Base-by-base conservation (phyloP, 2,888 invertebrate species). In the Pterobdella sp. region DNA sequence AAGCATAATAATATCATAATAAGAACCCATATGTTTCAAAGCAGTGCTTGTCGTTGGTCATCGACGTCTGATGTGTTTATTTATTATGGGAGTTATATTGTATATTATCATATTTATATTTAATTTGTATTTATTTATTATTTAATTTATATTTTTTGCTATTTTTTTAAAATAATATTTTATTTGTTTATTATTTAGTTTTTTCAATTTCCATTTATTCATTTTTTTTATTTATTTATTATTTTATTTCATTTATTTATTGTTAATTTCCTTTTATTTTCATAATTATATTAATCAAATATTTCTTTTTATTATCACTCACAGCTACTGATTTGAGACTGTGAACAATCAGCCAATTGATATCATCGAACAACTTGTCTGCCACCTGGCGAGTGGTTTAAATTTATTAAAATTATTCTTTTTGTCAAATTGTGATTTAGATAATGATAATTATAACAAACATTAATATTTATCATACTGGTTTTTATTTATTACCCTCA, bases 281-380 rank as follows among this genome's bases (percentile, higher is more conserved):
- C 31, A 4, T n/a, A 26, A 42, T 42, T 42, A 7, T 42, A 14
- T 18, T 14, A 18, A 7, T 18, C 18, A 14, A 42, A 42, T 14
- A 42, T 7, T 42, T 18, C 42, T 42, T 42, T 42, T 18, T 14
- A 7, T 18, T 18, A 42, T 18, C 42, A 80, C 83, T 81, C 77
- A 93, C 92, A 4, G 92, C 89, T 0, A 94, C 94, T 1, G 94
- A 92, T 84, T 93, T 92, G 75, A 96, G 83, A 0, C 94, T 94
- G 84, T 95, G 94, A 10, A 93, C 91, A 76, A 93, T 93, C 73
- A 93, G 86, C 84, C 85, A 85, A 75, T 82, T 79, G 35, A 85
- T 95, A 78, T 91, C 90, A 76, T 91, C 90, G 82, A 94, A 95
- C 26, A 95, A 85, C 78, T 89, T 89, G 81, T 94, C 92, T 0